phyloP scores from a whole-genome alignment of 2,888 invertebrate genomes.

The Mystacides longicornis region DNA sequence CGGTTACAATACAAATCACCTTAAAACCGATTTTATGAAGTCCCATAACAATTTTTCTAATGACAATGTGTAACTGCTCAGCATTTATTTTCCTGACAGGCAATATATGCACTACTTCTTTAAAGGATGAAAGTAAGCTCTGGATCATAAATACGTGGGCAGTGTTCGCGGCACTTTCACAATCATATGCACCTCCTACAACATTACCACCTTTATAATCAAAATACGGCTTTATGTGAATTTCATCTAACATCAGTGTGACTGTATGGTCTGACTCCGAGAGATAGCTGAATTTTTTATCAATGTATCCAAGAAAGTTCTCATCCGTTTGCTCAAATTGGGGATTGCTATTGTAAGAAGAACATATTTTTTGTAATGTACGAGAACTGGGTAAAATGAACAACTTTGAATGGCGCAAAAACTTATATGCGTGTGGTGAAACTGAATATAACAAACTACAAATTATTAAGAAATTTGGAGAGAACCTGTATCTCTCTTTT shows the following conservation, averaged over 20 bases:
- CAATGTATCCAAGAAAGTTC: not conserved
- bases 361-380: not conserved
- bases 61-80: not conserved
- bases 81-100: not conserved
- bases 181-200: not conserved
- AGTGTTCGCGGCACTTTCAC: not conserved
- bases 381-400: not conserved
- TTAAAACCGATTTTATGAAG: not conserved
- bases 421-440: not conserved
- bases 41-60: not conserved
- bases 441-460: not conserved
- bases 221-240: not conserved
- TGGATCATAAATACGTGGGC: not conserved
- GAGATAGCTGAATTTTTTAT: not conserved
- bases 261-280: not conserved
- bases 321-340: not conserved
- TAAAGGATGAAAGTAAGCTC: not conserved
- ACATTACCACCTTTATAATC: not conserved
- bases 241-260: constrained; percentile 2
- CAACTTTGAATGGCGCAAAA: not conserved
- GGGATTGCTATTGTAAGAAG: not conserved
- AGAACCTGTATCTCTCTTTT: not conserved
- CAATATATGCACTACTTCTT: no score
- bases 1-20: not conserved
- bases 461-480: not conserved